Conservation (phyloP, 30 jellyfish, hydroid and myxozoan genomes). For the Haliclystus octoradiatus region DNA sequence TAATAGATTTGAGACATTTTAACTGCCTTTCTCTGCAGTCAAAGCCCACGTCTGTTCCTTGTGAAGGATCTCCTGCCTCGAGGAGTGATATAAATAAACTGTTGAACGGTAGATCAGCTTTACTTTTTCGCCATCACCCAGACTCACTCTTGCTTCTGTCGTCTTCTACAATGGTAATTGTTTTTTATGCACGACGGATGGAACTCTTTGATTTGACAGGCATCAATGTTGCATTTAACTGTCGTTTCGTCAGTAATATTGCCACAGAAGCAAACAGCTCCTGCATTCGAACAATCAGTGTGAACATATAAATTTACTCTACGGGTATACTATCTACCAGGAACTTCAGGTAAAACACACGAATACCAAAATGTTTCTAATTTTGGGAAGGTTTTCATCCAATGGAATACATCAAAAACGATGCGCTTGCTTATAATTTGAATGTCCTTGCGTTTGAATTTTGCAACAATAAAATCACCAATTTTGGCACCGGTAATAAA, state of each 20-base stretch:
- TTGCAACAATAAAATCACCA: no score
- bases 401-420: conserved; percentile 17
- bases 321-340: conserved; percentile 37
- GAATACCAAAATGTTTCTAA: conserved; percentile 21
- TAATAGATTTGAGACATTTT: no score
- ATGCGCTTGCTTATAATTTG: conserved; percentile 19
- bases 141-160: no score
- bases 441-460: no score
- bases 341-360: conserved; percentile 27
- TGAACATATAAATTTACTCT: conserved; percentile 16
- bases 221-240: conserved; percentile 8
- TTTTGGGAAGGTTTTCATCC: conserved; percentile 23
- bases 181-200: conserved; percentile 32
- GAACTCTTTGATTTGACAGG: conserved; percentile 20
- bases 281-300: conserved; percentile 12
- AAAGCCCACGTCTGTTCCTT: no score
- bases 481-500: no score
- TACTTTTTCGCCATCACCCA: no score
- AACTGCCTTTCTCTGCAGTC: no score
- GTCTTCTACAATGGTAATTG: no score
- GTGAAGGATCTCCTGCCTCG: no score
- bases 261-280: conserved; percentile 15
- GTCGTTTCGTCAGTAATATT: conserved; percentile 11
- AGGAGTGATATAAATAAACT: no score
- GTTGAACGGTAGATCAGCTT: no score